Conservation (phyloP, 2,888 invertebrate genomes). For the Drosophila engyochracea region DNA sequence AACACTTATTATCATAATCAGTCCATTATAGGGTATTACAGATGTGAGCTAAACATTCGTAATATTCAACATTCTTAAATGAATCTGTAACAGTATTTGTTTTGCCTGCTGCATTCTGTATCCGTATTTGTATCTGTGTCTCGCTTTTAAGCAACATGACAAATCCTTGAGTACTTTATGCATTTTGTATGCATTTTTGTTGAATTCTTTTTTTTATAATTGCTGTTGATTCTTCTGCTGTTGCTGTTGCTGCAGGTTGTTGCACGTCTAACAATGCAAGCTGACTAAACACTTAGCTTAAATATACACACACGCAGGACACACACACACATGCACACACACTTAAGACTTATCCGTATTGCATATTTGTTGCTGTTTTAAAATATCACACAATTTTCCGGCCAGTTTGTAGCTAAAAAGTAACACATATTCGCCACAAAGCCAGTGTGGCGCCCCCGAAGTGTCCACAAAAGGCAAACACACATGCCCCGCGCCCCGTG, state of each 20-base stretch:
- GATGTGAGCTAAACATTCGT: not conserved
- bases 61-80: conserved; percentile 1
- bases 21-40: conserved; percentile 4
- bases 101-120: conserved; percentile 17
- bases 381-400: conserved; percentile 47
- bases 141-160: conserved; percentile 36
- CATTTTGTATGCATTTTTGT: conserved; percentile 61
- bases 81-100: conserved; percentile 38
- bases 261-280: conserved; percentile 78
- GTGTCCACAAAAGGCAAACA: conserved; percentile 34
- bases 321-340: conserved; percentile 27
- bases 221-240: conserved; percentile 65
- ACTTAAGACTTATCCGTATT: not conserved
- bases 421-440: conserved; percentile 57
- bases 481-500: not conserved
- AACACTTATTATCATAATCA: not conserved
- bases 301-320: conserved; percentile 19
- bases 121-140: conserved; percentile 33
- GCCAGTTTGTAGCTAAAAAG: conserved; percentile 64
- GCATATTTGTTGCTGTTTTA: conserved; percentile 36
- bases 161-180: conserved; percentile 71
- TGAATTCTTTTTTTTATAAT: conserved; percentile 47
- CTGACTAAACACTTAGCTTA: conserved; percentile 49
- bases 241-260: conserved; percentile 63
- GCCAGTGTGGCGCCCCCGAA: conserved; percentile 53